Evolutionary conservation across 2,888 invertebrate genomes (phyloP).

Genomic region (Lycophotia porphyrea): DNA sequence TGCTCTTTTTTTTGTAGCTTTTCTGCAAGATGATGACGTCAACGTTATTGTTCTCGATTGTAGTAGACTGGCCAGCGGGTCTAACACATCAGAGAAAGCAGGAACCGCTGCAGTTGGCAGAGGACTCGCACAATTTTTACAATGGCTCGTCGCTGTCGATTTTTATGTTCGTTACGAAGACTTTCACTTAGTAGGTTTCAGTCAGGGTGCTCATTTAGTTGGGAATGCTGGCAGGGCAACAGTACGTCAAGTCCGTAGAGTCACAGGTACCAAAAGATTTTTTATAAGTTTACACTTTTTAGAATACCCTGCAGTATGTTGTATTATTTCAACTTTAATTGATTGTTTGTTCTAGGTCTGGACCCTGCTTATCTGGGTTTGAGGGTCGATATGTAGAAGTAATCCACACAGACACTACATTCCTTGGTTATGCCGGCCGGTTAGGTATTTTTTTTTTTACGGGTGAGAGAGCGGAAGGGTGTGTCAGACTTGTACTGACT

Average conservation of each 20-base stretch:
- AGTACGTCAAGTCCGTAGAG: slow-evolving; percentile 72
- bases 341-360: slow-evolving; percentile 70
- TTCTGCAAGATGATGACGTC: neutral
- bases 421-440: slow-evolving; percentile 73
- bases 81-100: neutral
- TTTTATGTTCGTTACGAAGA: slow-evolving; percentile 66
- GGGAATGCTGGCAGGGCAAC: slow-evolving; percentile 80
- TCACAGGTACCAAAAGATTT: slow-evolving; percentile 75
- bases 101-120: slow-evolving; percentile 60
- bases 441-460: too few species aligned
- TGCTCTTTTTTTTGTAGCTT: neutral
- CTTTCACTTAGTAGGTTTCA: slow-evolving; percentile 85
- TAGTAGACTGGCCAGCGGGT: neutral
- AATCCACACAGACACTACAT: slow-evolving; percentile 80
- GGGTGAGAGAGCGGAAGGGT: too few species aligned
- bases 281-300: neutral
- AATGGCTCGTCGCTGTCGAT: slow-evolving; percentile 72
- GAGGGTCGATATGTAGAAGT: slow-evolving; percentile 83
- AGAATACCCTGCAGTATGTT: neutral
- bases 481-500: too few species aligned
- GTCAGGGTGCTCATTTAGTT: slow-evolving; percentile 84
- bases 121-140: slow-evolving; percentile 74
- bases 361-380: slow-evolving; percentile 77
- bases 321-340: neutral
- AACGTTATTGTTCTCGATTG: slow-evolving; percentile 17